phyloP scores from a whole-genome alignment of 1,140 invertebrate genomes.

The Macrosteles quadrilineatus region DNA sequence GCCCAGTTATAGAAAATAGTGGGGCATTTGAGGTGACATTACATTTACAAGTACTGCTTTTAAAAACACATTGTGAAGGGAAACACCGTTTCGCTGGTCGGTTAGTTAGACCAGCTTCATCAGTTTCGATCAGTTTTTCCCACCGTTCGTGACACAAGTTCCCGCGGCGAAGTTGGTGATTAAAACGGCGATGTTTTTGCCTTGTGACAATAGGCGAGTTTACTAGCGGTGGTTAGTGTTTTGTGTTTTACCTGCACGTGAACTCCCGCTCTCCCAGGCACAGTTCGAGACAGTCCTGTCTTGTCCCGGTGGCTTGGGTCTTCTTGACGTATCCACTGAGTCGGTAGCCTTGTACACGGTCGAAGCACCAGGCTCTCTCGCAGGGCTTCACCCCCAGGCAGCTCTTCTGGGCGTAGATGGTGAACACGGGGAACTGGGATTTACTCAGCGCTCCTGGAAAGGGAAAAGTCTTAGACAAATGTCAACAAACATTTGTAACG shows the following conservation, averaged over 20 bases:
- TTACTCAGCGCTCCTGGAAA: slow-evolving; percentile 79
- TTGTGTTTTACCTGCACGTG: slow-evolving; percentile 76
- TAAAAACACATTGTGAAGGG: too few relatives aligned
- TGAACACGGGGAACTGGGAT: slow-evolving; percentile 93
- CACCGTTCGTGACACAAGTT: too few relatives aligned
- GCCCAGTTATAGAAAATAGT: too few relatives aligned
- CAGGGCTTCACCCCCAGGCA: slow-evolving; percentile 84
- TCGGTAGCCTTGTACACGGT: slow-evolving; percentile 85
- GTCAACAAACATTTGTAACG: too few relatives aligned
- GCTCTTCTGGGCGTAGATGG: slow-evolving; percentile 94
- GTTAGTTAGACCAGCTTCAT: too few relatives aligned
- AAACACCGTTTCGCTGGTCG: too few relatives aligned
- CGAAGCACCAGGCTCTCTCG: slow-evolving; percentile 88
- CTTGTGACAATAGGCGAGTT: neutral
- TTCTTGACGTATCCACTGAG: slow-evolving; percentile 71
- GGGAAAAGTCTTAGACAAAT: too few relatives aligned
- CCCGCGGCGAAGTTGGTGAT: too few relatives aligned
- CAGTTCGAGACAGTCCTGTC: slow-evolving; percentile 84
- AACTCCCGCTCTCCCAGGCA: slow-evolving; percentile 88
- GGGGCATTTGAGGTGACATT: too few relatives aligned
- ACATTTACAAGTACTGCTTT: too few relatives aligned
- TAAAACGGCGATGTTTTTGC: too few relatives aligned
- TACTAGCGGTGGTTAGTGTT: neutral
- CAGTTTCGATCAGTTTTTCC: too few relatives aligned
- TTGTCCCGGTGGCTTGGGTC: slow-evolving; percentile 66